Conservation (phyloP, 2,888 invertebrate genomes). For the Cantharis rustica region DNA sequence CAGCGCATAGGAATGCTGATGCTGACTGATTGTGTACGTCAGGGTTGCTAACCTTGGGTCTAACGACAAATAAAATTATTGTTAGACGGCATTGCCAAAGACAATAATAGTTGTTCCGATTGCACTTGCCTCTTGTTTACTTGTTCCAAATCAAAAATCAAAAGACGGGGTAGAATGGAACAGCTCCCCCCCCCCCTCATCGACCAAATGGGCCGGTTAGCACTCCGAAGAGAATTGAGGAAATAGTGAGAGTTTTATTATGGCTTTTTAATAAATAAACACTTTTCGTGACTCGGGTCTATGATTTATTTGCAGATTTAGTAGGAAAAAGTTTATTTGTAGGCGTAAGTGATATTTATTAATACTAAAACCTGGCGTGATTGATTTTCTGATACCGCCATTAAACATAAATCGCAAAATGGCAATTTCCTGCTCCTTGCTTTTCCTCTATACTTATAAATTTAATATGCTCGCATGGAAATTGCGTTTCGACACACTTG, state of each 20-base stretch:
- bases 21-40: conserved; percentile 11
- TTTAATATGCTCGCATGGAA: neutral
- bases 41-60: conserved; percentile 28
- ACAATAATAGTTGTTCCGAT: neutral
- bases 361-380: conserved; percentile 6
- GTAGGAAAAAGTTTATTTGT: neutral
- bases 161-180: no score
- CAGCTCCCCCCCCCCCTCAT: no score
- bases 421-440: neutral
- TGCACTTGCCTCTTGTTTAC: neutral
- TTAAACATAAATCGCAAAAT: neutral
- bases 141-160: no score
- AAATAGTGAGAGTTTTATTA: neutral
- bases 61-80: conserved; percentile 27
- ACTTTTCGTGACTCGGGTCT: neutral
- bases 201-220: no score
- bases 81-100: neutral
- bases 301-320: neutral
- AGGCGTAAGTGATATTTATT: conserved; percentile 11
- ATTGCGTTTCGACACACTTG: neutral
- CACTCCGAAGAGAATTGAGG: no score
- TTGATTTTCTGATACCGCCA: neutral
- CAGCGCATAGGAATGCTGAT: conserved; percentile 4
- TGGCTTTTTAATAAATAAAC: neutral
- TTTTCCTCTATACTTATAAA: neutral